Base-by-base conservation (phyloP, 2,797 vertebrate species). In the Morelia viridis region DNA sequence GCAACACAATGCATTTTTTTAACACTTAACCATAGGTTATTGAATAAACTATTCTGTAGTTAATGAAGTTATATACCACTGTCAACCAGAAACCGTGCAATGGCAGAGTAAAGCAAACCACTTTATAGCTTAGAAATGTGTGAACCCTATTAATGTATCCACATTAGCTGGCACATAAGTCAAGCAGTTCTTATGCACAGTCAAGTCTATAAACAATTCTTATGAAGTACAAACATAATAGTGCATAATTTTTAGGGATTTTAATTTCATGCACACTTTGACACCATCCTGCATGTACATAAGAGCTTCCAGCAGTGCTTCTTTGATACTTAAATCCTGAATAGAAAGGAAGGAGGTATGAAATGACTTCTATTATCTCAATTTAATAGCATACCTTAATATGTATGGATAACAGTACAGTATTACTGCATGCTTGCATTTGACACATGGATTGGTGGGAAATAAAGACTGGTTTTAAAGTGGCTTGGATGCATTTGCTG, bases 401-500 rank as follows among this genome's bases (percentile, higher is more conserved):
- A 87, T 35, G 10, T 60, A 31, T 35, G 28, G 7, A 4, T 24
- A 24, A 5, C 19, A 3, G 50, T 65, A 2, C 5, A 26, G 3
- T 22, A 57, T 41, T n/a, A 28, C 24, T 17, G 0, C 24, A n/a
- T 2, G 13, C 58, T 9, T 35, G 2, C 35, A 46, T 87, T 31
- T 87, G 65, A 56, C 84, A 58, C 62, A 50, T 60, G 35, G 56
- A 12, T 60, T 71, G 15, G 17, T 60, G 26, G 50, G 10, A 15
- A 46, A 19, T 65, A 12, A 57, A 26, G 35, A 31, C 26, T 12
- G 24, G 17, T 1, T 89, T n/a, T 84, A 50, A 84, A 9, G 35
- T 85, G 53, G 35, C 90, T 89, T 89, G 90, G 91, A 92, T 61
- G 24, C 22, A 17, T 46, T 90, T 89, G 53, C 65, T 9, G 91